Evolutionary conservation across 2,888 invertebrate species (phyloP), one percentile per base, ranked within the genome.

Genomic region (Drosophila rubida): DNA sequence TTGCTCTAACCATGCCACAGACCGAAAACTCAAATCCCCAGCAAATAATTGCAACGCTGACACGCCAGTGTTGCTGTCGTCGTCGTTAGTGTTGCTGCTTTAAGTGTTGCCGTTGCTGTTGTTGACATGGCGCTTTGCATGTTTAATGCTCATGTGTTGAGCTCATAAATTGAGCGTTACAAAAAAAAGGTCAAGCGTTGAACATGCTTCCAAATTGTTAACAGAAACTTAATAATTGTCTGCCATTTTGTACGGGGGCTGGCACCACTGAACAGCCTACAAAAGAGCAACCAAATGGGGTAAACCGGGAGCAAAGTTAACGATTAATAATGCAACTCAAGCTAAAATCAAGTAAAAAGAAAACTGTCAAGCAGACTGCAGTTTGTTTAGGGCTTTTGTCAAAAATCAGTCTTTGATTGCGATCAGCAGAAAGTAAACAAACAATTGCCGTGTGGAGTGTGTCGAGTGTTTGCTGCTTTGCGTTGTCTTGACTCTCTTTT

Each of bases 31-130:
- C 35, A 19, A n/a, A 45, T 32, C 11, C 30, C 37, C 16, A 32
- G 11, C 78, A 80, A 53, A 80, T 86, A 86, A 80, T 86, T 86
- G 86, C 84, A 78, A 67, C 60, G 68, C 80, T 80, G 80, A 86
- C 83, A 76, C 83, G 85, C 80, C 70, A 84, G 60, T 58, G 45
- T 13, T 45, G 22, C 14, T 41, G 11, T 5, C 42, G 48, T 54
- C 58, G 41, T 9, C 42, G 39, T 27, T 51, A 55, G 45, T 64
- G 68, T 49, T 62, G 54, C 4, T 62, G 72, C 55, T 72, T 69
- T 37, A 55, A 37, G 25, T 50, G 48, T 23, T 35, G 46, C 3
- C 46, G 58, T 49, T 62, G 55, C 30, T 67, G 54, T 9, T 75
- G 80, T 80, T 83, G 78, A 77, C 77, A 77, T 67, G 75, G 63